A percentile compares a stretch with the other conserved stretches of the same genome.
phyloP scores from a whole-genome alignment of 2,797 vertebrate genomes.

The Oophaga sylvatica region DNA sequence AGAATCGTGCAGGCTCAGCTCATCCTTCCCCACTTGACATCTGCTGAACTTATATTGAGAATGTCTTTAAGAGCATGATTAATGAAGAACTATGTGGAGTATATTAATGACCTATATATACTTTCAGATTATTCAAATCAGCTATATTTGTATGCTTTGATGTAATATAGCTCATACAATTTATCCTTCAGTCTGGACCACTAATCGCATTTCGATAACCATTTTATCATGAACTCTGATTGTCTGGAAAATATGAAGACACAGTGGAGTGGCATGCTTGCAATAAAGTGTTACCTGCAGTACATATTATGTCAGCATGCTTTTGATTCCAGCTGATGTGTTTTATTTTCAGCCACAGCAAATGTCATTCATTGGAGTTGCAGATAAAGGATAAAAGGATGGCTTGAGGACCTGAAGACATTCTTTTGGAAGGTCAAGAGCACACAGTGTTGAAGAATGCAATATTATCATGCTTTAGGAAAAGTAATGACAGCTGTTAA shows the following conservation, averaged over 20 bases:
- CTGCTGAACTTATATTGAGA: too few species aligned
- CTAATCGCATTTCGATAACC: background rate
- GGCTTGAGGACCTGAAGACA: constrained; percentile 60
- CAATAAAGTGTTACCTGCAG: constrained; percentile 46
- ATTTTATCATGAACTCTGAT: constrained; percentile 7
- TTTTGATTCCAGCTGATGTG: constrained; percentile 53
- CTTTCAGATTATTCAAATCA: background rate
- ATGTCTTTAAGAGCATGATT: background rate
- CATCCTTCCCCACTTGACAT: too few species aligned
- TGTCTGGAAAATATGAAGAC: constrained; percentile 12
- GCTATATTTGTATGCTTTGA: background rate
- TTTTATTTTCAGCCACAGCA: constrained; percentile 57
- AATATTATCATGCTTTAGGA: constrained; percentile 57
- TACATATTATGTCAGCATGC: constrained; percentile 52
- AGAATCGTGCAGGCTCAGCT: too few species aligned
- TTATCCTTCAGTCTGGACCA: constrained; percentile 2
- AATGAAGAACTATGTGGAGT: background rate
- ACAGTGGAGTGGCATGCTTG: constrained; percentile 26
- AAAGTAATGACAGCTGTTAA: constrained; percentile 55
- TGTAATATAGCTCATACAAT: background rate
- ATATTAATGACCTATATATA: background rate
- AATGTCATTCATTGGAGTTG: constrained; percentile 55
- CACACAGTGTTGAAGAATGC: constrained; percentile 56
- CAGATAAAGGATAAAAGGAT: constrained; percentile 60
- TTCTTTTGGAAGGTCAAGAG: constrained; percentile 61